Conservation (phyloP, 2,113 vertebrate genomes). For the Panurus biarmicus region DNA sequence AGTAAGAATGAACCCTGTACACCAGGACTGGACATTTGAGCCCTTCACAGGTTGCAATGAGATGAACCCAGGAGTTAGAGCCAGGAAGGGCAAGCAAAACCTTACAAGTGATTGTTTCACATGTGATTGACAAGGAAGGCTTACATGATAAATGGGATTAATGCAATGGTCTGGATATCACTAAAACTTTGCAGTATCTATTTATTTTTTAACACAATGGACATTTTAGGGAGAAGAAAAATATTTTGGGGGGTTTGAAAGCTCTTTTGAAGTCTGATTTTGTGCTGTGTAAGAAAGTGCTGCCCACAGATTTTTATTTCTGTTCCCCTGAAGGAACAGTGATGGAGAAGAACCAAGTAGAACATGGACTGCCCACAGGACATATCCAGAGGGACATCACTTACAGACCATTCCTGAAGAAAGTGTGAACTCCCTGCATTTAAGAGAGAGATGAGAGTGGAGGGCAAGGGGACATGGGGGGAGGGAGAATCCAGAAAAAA, state of each 20-base stretch:
- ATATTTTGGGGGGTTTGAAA: not conserved
- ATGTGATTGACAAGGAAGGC: not conserved
- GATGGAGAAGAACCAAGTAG: not conserved
- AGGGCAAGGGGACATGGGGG: accelerated
- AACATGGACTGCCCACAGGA: not conserved
- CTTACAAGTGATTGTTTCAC: not conserved
- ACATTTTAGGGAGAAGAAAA: not conserved
- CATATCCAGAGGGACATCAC: not conserved
- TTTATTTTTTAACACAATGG: not conserved
- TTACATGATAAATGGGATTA: not conserved
- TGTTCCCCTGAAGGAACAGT: not conserved
- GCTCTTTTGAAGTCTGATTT: not conserved
- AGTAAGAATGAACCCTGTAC: constrained; percentile 71
- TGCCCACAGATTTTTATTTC: not conserved
- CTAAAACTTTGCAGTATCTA: not conserved
- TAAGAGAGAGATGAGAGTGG: not conserved
- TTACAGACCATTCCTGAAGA: not conserved
- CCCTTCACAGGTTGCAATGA: constrained; percentile 44
- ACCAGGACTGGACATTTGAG: constrained; percentile 57
- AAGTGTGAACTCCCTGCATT: not conserved
- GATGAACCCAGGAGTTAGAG: constrained; percentile 25
- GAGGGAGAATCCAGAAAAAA: not conserved
- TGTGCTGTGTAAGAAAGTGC: not conserved
- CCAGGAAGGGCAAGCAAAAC: constrained; percentile 29
- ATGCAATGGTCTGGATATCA: not conserved